These are phyloP conservation scores for Galeopsomyia nigrocyanea DNA, from an alignment of 2,888 invertebrate genomes.

Conservation along the genomic window DNA sequence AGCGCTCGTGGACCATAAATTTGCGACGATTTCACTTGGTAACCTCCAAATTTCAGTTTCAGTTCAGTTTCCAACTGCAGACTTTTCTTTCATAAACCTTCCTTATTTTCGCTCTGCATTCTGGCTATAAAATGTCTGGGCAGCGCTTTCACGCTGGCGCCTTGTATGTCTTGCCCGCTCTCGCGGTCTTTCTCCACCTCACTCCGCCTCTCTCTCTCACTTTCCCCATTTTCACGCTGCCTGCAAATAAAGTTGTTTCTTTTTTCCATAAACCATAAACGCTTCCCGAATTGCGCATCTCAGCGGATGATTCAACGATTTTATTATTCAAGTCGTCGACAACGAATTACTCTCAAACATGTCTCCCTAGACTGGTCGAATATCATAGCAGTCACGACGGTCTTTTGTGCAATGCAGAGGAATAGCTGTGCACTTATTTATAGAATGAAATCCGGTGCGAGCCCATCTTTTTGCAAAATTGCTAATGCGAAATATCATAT, in stretches of 20 bases:
- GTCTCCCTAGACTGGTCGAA: constrained; percentile 52
- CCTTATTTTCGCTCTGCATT: constrained; percentile 14
- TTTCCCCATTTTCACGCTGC: constrained; percentile 10
- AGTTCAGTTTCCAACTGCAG: too few relatives aligned
- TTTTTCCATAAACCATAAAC: too few relatives aligned
- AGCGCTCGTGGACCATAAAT: constrained; percentile 22
- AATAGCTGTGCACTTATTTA: constrained; percentile 56
- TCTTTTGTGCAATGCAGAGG: constrained; percentile 12
- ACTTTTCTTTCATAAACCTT: too few relatives aligned
- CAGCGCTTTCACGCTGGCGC: constrained; percentile 4
- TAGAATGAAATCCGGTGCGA: not conserved
- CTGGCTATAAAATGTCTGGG: not conserved
- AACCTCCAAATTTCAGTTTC: constrained; percentile 30
- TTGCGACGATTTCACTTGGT: not conserved
- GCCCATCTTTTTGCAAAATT: not conserved
- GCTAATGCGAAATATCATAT: constrained; percentile 29
- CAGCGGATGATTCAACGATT: too few relatives aligned
- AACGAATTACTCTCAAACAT: constrained; percentile 35
- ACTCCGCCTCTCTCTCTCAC: constrained; percentile 23
- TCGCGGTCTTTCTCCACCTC: constrained; percentile 19
- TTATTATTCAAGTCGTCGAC: too few relatives aligned
- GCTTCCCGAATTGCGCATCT: too few relatives aligned
- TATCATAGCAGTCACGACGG: constrained; percentile 58
- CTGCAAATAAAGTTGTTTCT: not conserved
- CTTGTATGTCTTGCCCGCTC: constrained; percentile 23